These are phyloP conservation scores for Pitangus sulphuratus DNA, from an alignment of 2,797 vertebrate species.

Conservation along the genomic window DNA sequence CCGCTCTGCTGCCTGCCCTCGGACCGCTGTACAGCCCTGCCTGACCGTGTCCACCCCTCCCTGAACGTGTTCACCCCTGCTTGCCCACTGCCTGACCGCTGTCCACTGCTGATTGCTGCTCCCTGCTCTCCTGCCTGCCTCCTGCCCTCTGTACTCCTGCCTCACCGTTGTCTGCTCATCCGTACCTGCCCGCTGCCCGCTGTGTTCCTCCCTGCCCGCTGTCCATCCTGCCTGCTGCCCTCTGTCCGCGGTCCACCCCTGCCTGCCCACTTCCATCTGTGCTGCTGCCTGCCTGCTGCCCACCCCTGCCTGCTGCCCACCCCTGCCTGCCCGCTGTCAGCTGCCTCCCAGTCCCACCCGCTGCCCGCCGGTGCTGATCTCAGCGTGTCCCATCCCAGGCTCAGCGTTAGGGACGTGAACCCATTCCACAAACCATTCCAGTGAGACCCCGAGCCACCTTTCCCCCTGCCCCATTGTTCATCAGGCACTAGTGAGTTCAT, in stretches of 20 bases:
- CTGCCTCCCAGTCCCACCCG: fast-evolving
- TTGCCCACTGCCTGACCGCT: background rate
- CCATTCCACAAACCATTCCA: background rate
- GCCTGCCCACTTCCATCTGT: fast-evolving
- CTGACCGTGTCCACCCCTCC: too few species aligned
- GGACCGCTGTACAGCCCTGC: too few species aligned
- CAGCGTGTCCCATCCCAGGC: too few species aligned
- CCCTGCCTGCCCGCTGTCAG: fast-evolving
- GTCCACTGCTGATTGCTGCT: too few species aligned
- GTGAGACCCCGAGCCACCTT: background rate
- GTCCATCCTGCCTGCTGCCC: background rate
- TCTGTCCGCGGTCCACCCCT: fast-evolving
- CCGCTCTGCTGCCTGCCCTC: too few species aligned
- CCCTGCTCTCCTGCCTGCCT: background rate
- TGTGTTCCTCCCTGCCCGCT: too few species aligned
- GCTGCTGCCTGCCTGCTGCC: background rate
- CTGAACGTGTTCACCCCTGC: too few species aligned
- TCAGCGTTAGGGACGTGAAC: fast-evolving
- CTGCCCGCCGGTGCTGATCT: fast-evolving
- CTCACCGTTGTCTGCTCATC: too few species aligned
- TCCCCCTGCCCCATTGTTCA: fast-evolving
- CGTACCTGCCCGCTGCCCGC: fast-evolving
- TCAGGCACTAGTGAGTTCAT: background rate
- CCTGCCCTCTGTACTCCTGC: background rate
- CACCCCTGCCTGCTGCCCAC: background rate